Evolutionary conservation across 92 coral and sea anemone species (phyloP).

Genomic region (Parazoanthus atlanticus): DNA sequence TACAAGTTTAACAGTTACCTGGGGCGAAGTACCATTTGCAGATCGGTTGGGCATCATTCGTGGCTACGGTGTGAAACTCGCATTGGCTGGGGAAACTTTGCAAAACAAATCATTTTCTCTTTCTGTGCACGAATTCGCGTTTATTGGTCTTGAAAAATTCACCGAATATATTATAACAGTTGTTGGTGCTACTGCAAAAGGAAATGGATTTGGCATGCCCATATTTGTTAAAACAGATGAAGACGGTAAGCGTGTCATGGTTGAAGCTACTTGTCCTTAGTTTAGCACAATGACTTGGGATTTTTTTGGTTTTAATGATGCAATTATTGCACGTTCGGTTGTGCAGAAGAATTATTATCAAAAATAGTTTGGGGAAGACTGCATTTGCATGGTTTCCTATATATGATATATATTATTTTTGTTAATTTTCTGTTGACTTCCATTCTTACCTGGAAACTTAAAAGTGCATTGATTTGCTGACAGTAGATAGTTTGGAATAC

Average conservation of each 20-base stretch:
- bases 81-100: neutral
- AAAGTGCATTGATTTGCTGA: too few relatives aligned
- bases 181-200: conserved; percentile 59
- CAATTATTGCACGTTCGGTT: too few relatives aligned
- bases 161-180: conserved; percentile 55
- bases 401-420: too few relatives aligned
- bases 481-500: too few relatives aligned
- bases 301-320: too few relatives aligned
- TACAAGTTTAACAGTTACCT: conserved; percentile 65
- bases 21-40: conserved; percentile 75
- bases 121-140: conserved; percentile 16
- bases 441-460: too few relatives aligned
- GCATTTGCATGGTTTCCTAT: too few relatives aligned
- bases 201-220: conserved; percentile 46
- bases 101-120: conserved; percentile 34
- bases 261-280: neutral
- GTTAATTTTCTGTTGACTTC: too few relatives aligned
- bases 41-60: conserved; percentile 63
- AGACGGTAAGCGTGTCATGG: conserved; percentile 39
- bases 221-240: conserved; percentile 52
- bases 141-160: conserved; percentile 50
- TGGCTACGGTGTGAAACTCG: conserved; percentile 65
- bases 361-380: too few relatives aligned
- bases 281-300: neutral
- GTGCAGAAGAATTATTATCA: too few relatives aligned